Evolutionary conservation across 2,113 vertebrate species (phyloP).

Genomic region (Rana temporaria): DNA sequence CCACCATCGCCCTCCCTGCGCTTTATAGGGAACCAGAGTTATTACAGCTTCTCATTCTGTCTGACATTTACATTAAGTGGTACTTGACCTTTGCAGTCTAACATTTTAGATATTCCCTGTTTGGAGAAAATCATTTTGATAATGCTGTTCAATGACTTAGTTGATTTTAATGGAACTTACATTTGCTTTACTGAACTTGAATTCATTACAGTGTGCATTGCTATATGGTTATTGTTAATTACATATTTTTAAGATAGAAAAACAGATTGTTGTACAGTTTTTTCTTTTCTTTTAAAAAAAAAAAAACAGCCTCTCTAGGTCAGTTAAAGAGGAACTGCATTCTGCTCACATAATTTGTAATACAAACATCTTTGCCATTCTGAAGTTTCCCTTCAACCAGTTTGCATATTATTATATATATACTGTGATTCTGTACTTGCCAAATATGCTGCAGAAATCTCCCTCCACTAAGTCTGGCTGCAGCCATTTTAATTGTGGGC

Average conservation of each 20-base stretch:
- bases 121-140: slow-evolving; percentile 56
- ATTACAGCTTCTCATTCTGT: slow-evolving; percentile 54
- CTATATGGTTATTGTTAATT: slow-evolving; percentile 7
- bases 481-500: too few relatives aligned
- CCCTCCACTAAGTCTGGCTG: too few relatives aligned
- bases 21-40: slow-evolving; percentile 49
- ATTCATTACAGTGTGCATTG: not conserved
- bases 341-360: too few relatives aligned
- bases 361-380: too few relatives aligned
- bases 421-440: too few relatives aligned
- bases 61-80: slow-evolving; percentile 59
- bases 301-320: too few relatives aligned
- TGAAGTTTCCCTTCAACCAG: too few relatives aligned
- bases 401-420: too few relatives aligned
- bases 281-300: too few relatives aligned
- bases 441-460: too few relatives aligned
- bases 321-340: too few relatives aligned
- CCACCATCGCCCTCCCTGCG: slow-evolving; percentile 5
- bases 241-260: not conserved
- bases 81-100: slow-evolving; percentile 58
- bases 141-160: slow-evolving; percentile 54
- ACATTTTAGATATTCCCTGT: slow-evolving; percentile 58
- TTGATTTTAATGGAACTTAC: slow-evolving; percentile 54
- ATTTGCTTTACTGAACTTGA: slow-evolving; percentile 49
- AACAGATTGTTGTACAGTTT: too few relatives aligned